Conservation (phyloP, 2,113 vertebrate species). For the Podarcis raffonei region DNA sequence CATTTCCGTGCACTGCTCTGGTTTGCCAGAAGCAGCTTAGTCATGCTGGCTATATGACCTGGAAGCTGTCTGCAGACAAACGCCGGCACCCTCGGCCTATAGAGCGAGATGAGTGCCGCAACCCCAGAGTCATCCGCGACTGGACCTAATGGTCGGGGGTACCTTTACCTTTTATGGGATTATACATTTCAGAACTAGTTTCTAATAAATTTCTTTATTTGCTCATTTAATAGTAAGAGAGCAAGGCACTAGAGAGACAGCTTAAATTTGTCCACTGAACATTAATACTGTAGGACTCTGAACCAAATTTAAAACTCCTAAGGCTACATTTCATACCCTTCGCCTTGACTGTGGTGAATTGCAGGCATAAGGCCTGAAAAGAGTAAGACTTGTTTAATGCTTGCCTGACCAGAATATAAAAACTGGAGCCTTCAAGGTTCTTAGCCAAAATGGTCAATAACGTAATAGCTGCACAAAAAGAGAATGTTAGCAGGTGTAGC, state of each 20-base stretch:
- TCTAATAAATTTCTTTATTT: neutral
- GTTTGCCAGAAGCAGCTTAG: too few relatives aligned
- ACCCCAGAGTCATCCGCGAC: too few relatives aligned
- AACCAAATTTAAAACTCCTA: too few relatives aligned
- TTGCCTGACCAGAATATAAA: neutral
- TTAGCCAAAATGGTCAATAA: neutral
- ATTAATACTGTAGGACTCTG: too few relatives aligned
- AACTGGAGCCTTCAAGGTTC: neutral
- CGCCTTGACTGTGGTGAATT: neutral
- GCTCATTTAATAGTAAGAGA: neutral
- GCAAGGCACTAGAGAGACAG: neutral
- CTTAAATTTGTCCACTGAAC: too few relatives aligned
- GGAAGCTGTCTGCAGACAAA: too few relatives aligned
- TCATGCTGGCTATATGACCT: too few relatives aligned
- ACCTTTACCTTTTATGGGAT: neutral
- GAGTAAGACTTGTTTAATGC: neutral
- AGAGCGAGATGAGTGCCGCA: too few relatives aligned
- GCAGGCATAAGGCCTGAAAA: neutral
- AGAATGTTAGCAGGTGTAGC: neutral
- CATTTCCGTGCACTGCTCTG: too few relatives aligned
- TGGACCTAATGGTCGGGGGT: too few relatives aligned
- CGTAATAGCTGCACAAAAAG: neutral
- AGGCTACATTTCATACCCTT: too few relatives aligned
- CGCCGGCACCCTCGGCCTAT: too few relatives aligned
- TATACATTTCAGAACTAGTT: neutral